Evolutionary conservation across 2,113 vertebrate species (phyloP), one percentile per base, ranked within the genome.

Genomic region (Ia io): DNA sequence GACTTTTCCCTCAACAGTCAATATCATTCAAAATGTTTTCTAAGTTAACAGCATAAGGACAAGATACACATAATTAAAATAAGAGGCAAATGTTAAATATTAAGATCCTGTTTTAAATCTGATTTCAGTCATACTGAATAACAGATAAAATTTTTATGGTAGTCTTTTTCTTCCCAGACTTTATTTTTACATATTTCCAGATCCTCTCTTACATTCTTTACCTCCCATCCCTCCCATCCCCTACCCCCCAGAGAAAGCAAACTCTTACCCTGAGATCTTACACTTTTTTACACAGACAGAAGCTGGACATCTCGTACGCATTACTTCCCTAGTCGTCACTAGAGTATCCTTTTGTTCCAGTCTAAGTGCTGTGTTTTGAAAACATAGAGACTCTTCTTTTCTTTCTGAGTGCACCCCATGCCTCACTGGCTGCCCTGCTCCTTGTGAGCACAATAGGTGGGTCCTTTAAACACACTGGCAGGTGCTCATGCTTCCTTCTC

Each of bases 221-320:
- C 32, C 49, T 76, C 30, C 20, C 20, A 22, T 13, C 9, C 23
- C 10, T 8, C 25, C 59, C 6, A 25, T 9, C 3, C 6, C 1
- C 3, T 3, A 3, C 22, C 16, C 23, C 10, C 9, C 59, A 9
- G 53, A 79, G 83, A 67, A 59, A 69, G n/a, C 65, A 9, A 3
- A 9, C 22, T 20, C 16, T 69, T 35, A 25, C 0, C 10, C 30
- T 8, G 6, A 20, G 42, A 20, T 35, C 42, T 44, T 1, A 37
- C 23, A 20, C 61, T 42, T 63, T 28, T 69, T 6, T 23, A 5
- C 6, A 6, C 1, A 20, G 67, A 30, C 18, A 1, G 44, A 71
- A 71, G 22, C 20, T 17, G 10, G 25, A 1, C 1, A 1, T 22
- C 25, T 35, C 2, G 5, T 1, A n/a, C 28, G 25, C 3, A 0